Conservation (phyloP, 2,113 vertebrate species). For the Melozone crissalis region DNA sequence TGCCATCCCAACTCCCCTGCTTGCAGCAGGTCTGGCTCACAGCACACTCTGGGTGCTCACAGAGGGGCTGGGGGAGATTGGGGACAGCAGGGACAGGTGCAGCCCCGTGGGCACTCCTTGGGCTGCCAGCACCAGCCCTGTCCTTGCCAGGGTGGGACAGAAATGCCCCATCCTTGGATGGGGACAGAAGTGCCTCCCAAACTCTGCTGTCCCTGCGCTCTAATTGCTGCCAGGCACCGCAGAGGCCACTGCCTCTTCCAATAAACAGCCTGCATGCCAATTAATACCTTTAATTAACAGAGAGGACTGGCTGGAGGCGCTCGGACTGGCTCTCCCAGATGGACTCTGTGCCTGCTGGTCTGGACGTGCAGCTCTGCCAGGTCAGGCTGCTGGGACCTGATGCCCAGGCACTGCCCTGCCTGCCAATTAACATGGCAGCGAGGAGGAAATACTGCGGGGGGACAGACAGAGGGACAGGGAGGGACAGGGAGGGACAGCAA, state of each 20-base stretch:
- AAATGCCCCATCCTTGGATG: too few species aligned
- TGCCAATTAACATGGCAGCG: neutral
- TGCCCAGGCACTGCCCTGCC: neutral
- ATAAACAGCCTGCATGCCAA: conserved; percentile 21
- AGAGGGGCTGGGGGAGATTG: neutral
- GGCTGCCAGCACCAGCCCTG: neutral
- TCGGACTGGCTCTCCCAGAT: neutral
- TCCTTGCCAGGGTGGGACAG: fast-evolving
- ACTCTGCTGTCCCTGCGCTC: neutral
- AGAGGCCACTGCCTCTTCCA: neutral
- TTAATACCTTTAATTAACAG: conserved; percentile 57
- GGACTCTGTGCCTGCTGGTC: neutral
- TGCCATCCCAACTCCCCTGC: neutral
- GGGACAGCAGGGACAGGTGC: neutral
- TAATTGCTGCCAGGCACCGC: neutral
- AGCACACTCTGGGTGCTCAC: fast-evolving
- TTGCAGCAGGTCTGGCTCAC: fast-evolving
- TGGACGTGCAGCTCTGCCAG: neutral
- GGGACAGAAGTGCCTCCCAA: neutral
- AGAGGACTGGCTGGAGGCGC: neutral
- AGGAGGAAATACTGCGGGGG: neutral
- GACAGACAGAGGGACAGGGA: neutral
- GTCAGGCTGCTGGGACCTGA: neutral
- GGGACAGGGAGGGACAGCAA: neutral
- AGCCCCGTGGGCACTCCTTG: fast-evolving